Base-by-base conservation (phyloP, 2,113 vertebrate species). In the Thomomys bottae region DNA sequence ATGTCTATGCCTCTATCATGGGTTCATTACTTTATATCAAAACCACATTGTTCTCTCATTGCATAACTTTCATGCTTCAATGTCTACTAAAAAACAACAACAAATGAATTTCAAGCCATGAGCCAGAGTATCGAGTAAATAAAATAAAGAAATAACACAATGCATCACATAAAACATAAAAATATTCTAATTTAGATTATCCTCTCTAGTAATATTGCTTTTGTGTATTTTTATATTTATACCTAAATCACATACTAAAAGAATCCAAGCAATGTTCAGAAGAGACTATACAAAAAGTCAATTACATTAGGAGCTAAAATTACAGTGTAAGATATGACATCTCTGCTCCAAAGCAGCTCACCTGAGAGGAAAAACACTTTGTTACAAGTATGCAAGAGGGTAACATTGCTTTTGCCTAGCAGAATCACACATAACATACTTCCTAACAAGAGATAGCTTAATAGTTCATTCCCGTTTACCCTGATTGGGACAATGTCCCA, bases 101-200 rank as follows among this genome's bases (percentile, higher is more conserved):
- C 26, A 93, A 63, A 72, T 64, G 24, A 80, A 70, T 76, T 90
- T 77, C 38, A 86, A 24, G 23, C 57, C 57, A 63, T 10, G 34
- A 59, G 76, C n/a, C 49, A 54, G 42, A 75, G 18, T 63, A 85
- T 54, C 61, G 67, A 87, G 84, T 57, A 96, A 95, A 88, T 84
- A 61, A 94, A n/a, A 61, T 88, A 82, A 64, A 38, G 32, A 94
- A 85, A 81, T 59, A 91, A 63, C 24, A 59, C 68, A 38, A 88
- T 81, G 36, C 24, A 76, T 80, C 49, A 90, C 36, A 72, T 45
- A 61, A 91, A 94, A 77, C 63, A 32, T 72, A 57, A 81, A 90
- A 77, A 40, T 54, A 67, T n/a, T 87, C 77, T 86, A 76, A 93
- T 72, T 82, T 64, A 59, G 32, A 89, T 64, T 18, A 59, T 49